phyloP scores from a whole-genome alignment of 1,140 invertebrate species.

The Diploscapter pachys region DNA sequence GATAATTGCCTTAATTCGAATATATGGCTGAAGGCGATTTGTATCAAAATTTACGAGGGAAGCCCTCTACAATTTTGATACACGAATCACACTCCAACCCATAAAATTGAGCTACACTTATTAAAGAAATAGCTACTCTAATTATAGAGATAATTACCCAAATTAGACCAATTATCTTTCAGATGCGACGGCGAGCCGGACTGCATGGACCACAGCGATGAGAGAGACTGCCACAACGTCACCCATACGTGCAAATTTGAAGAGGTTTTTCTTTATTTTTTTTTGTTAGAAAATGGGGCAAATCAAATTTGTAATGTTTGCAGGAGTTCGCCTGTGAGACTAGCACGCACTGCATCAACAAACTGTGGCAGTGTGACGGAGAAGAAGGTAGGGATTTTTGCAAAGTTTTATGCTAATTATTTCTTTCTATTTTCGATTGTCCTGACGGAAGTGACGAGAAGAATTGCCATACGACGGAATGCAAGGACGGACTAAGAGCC shows the following conservation, averaged over 20 bases:
- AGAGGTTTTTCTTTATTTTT: constrained; percentile 6
- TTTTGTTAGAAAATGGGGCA: neutral
- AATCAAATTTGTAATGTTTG: constrained; percentile 16
- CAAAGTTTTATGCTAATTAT: too few relatives aligned
- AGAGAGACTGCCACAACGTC: constrained; percentile 41
- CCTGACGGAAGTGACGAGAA: constrained; percentile 57
- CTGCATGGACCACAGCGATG: constrained; percentile 59
- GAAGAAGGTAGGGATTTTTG: constrained; percentile 9
- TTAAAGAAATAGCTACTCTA: neutral
- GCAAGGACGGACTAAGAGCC: too few relatives aligned
- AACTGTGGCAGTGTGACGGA: constrained; percentile 46
- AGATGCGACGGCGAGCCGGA: constrained; percentile 46
- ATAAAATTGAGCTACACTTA: neutral
- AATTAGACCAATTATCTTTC: constrained; percentile 60
- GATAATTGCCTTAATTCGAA: too few relatives aligned
- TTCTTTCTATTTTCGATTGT: constrained; percentile 22
- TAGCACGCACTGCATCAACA: constrained; percentile 53
- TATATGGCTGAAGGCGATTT: too few relatives aligned
- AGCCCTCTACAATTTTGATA: neutral
- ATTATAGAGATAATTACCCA: constrained; percentile 2
- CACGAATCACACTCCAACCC: neutral
- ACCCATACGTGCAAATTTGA: constrained; percentile 15
- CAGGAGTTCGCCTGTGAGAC: constrained; percentile 56
- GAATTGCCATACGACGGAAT: constrained; percentile 5
- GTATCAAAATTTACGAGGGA: too few relatives aligned